Evolutionary conservation across 2,797 vertebrate genomes (phyloP).

Genomic region (Poeciliopsis presidionis): DNA sequence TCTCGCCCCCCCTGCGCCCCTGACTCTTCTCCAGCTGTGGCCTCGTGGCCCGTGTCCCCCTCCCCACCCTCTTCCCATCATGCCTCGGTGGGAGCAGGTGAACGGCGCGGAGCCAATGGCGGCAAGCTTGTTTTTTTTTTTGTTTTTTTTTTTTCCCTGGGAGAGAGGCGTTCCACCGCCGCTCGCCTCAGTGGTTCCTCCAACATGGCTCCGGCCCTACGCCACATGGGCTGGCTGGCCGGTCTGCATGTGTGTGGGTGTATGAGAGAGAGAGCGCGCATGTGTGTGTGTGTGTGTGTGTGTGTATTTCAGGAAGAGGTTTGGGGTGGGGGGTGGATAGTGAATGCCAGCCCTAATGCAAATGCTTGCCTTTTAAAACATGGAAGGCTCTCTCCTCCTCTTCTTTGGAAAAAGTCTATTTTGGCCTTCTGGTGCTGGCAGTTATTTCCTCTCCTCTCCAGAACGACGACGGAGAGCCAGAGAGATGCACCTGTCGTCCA

Average conservation of each 20-base stretch:
- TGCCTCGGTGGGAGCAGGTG: slow-evolving; percentile 82
- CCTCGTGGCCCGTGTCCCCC: slow-evolving; percentile 76
- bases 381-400: slow-evolving; percentile 72
- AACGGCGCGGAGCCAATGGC: slow-evolving; percentile 52
- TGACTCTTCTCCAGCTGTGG: slow-evolving; percentile 76
- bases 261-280: slow-evolving; percentile 19
- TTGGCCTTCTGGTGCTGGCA: slow-evolving; percentile 79
- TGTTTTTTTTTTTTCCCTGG: slow-evolving; percentile 51
- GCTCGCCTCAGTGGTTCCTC: slow-evolving; percentile 76
- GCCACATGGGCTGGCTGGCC: slow-evolving; percentile 80
- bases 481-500: slow-evolving; percentile 83
- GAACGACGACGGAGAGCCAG: slow-evolving; percentile 75
- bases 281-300: slow-evolving; percentile 37
- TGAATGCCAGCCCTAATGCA: slow-evolving; percentile 81
- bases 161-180: slow-evolving; percentile 66
- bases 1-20: slow-evolving; percentile 11
- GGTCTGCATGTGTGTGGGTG: slow-evolving; percentile 41
- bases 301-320: slow-evolving; percentile 32
- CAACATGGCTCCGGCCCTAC: slow-evolving; percentile 79
- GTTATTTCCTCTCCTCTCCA: slow-evolving; percentile 66
- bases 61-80: slow-evolving; percentile 81
- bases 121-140: slow-evolving; percentile 41
- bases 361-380: slow-evolving; percentile 79
- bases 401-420: slow-evolving; percentile 76
- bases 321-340: slow-evolving; percentile 51